Conservation (phyloP, 2,797 vertebrate species). For the Enteromius fasciolatus region DNA sequence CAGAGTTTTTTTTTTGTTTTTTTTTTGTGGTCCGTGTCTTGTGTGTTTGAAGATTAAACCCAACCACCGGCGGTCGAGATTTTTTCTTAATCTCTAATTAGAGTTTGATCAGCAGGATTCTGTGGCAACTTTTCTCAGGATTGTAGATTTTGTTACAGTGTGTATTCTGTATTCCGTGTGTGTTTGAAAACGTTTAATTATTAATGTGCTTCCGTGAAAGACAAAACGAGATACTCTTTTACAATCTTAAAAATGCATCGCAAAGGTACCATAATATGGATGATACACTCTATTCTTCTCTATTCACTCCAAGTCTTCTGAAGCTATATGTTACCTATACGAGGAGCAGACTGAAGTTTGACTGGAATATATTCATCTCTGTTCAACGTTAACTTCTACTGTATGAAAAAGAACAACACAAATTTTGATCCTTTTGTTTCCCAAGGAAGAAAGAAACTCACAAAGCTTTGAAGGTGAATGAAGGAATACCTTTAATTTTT, state of each 20-base stretch:
- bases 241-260: not conserved
- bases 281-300: not conserved
- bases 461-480: not conserved
- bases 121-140: not conserved
- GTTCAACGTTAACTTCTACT: not conserved
- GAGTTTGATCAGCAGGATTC: not conserved
- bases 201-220: not conserved
- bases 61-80: not conserved
- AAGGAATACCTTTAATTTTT: not conserved
- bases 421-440: not conserved
- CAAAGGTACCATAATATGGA: not conserved
- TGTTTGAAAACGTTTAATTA: not conserved
- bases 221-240: not conserved
- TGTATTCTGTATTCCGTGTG: not conserved
- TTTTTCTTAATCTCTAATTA: slow-evolving; percentile 10
- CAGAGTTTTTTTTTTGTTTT: slow-evolving; percentile 19
- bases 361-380: not conserved
- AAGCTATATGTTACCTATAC: not conserved
- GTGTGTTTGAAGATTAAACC: slow-evolving; percentile 25
- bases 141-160: not conserved
- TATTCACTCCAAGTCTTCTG: not conserved
- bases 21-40: slow-evolving; percentile 13
- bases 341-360: not conserved
- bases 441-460: not conserved
- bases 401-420: not conserved